Evolutionary conservation across 2,797 vertebrate species (phyloP), one percentile per base, ranked within the genome.

Genomic region (Dromococcyx pavoninus): DNA sequence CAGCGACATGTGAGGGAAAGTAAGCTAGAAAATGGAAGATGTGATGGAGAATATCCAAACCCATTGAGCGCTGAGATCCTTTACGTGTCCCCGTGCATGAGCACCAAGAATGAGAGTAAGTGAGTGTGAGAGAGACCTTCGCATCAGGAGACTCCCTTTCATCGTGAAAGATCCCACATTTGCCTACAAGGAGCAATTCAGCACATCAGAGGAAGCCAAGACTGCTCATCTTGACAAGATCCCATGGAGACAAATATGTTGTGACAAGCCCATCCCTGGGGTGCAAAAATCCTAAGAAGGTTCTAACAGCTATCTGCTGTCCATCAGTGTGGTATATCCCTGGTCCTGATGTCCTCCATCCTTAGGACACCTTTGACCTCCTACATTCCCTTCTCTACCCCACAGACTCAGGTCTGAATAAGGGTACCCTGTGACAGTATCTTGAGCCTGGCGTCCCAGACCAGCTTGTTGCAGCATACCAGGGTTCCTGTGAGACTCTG

Each of bases 141-240:
- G 77, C 7, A 13, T 17, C 33, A 83, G 39, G n/a, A 72, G 58
- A 41, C 8, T 23, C n/a, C 15, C 46, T 51, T 91, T 60, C 24
- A 41, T 73, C 2, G 1, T 48, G 58, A 62, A 57, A 80, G 54
- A 72, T 16, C 41, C 53, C 33, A 44, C 0, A 3, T 83, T 89
- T 72, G 23, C 62, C 82, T 88, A 88, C 30, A 81, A n/a, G 79
- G 30, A 91, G 50, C 17, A 80, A 27, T 58, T 88, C 51, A 88
- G 23, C 28, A 35, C 2, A 11, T 25, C 6, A 1, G 48, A 75
- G n/a, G 25, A 93, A 69, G 60, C 44, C 60, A 56, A 86, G 15
- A n/a, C 37, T 91, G 17, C 65, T 88, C 85, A 30, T 53, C 69
- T 83, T 48, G 24, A 39, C n/a, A 86, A 80, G 65, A 79, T 13